A percentile compares a stretch with the other conserved stretches of the same genome.
Evolutionary conservation across 2,888 invertebrate species (phyloP).

Genomic region (Drosophila limbata): DNA sequence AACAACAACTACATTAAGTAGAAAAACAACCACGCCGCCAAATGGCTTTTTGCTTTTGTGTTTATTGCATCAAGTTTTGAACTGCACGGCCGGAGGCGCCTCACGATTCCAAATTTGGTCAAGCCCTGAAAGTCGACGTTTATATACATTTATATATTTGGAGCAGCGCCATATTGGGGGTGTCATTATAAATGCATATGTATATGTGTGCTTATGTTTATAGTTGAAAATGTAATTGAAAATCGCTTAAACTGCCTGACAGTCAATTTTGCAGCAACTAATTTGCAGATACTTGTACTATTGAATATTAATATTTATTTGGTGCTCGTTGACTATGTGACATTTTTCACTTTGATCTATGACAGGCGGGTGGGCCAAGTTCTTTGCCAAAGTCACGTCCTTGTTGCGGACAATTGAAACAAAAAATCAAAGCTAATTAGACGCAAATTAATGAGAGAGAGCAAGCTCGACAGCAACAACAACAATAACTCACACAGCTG

Average conservation of each 20-base stretch:
- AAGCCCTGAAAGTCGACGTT: constrained; percentile 21
- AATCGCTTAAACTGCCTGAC: constrained; percentile 66
- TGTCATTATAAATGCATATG: constrained; percentile 5
- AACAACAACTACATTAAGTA: constrained; percentile 34
- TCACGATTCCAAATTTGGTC: constrained; percentile 70
- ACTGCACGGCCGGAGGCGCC: constrained; percentile 37
- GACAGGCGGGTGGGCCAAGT: constrained; percentile 63
- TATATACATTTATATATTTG: constrained; percentile 18
- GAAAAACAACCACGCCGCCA: constrained; percentile 38
- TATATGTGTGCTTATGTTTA: constrained; percentile 9
- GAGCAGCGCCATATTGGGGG: constrained; percentile 29
- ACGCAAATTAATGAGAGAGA: constrained; percentile 70
- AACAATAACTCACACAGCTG: constrained; percentile 43
- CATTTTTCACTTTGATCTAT: constrained; percentile 70
- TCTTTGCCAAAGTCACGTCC: constrained; percentile 82
- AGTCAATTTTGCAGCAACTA: constrained; percentile 68
- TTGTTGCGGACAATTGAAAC: constrained; percentile 54
- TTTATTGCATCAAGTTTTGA: constrained; percentile 70
- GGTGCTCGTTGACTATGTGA: constrained; percentile 51
- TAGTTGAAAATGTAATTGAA: constrained; percentile 53
- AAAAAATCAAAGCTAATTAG: constrained; percentile 78
- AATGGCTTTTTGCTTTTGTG: constrained; percentile 69
- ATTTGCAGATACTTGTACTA: constrained; percentile 26
- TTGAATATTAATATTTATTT: constrained; percentile 63
- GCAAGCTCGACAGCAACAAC: constrained; percentile 11